Conservation (phyloP, 2,888 invertebrate species). For the Hypselothyrea guttata region DNA sequence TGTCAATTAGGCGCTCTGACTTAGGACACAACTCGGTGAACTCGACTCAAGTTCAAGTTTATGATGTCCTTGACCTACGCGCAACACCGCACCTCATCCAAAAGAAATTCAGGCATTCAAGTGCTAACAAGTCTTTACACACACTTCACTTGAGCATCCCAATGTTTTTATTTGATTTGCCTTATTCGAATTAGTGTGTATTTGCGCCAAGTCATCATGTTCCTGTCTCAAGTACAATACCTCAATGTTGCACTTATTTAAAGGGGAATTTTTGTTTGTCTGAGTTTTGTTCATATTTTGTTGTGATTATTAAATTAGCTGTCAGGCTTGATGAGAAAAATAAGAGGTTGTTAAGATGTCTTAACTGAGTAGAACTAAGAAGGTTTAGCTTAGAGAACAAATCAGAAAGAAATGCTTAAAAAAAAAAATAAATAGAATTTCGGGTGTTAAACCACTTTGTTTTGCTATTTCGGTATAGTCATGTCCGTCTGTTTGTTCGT, state of each 20-base stretch:
- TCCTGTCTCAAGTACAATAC: slow-evolving; percentile 20
- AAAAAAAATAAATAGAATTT: too few relatives aligned
- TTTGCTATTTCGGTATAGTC: too few relatives aligned
- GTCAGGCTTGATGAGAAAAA: too few relatives aligned
- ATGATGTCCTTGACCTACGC: slow-evolving; percentile 16
- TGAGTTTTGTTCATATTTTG: slow-evolving; percentile 2
- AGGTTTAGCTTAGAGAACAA: too few relatives aligned
- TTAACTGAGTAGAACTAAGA: too few relatives aligned
- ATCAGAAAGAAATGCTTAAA: too few relatives aligned
- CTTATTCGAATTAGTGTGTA: slow-evolving; percentile 21
- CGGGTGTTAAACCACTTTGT: too few relatives aligned
- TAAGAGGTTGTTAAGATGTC: too few relatives aligned
- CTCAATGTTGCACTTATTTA: background rate
- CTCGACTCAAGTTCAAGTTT: slow-evolving; percentile 11
- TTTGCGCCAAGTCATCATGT: slow-evolving; percentile 30
- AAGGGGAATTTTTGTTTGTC: background rate
- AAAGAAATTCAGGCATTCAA: background rate
- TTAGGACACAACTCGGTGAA: slow-evolving; percentile 37
- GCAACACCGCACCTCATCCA: too few relatives aligned
- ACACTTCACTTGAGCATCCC: slow-evolving; percentile 4
- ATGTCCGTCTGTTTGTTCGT: too few relatives aligned
- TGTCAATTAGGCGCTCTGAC: slow-evolving; percentile 14
- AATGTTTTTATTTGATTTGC: slow-evolving; percentile 18
- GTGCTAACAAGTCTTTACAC: slow-evolving; percentile 5
- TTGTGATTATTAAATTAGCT: too few relatives aligned